These are phyloP conservation scores for Ormia ochracea DNA, from an alignment of 2,888 invertebrate genomes.

Conservation along the genomic window DNA sequence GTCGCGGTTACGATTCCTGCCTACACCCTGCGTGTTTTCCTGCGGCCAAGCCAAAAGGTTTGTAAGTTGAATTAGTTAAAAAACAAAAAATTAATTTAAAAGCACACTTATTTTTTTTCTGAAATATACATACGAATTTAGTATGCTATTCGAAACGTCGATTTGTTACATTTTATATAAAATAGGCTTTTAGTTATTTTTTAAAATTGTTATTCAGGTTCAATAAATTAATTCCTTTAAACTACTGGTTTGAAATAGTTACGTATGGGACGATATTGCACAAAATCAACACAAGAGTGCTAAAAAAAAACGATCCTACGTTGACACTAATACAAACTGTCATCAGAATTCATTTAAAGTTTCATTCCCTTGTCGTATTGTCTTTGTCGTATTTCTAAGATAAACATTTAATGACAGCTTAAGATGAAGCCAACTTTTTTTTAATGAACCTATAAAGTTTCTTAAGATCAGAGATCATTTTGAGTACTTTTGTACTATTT, in stretches of 20 bases:
- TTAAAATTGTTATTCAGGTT: background rate
- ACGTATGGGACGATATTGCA: slow-evolving; percentile 18
- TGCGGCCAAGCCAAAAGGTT: too few species aligned
- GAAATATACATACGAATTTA: too few species aligned
- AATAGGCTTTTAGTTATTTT: too few species aligned
- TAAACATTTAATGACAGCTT: slow-evolving; percentile 62
- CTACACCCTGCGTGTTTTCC: too few species aligned
- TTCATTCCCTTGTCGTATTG: slow-evolving; percentile 41
- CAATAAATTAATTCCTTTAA: slow-evolving; percentile 3
- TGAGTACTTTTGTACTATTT: slow-evolving; percentile 8
- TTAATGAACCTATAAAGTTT: background rate
- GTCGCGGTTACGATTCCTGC: too few species aligned
- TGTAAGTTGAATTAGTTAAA: too few species aligned
- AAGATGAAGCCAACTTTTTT: slow-evolving; percentile 44
- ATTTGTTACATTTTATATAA: too few species aligned
- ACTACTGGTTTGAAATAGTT: background rate
- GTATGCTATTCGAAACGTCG: too few species aligned
- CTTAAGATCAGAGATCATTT: slow-evolving; percentile 22
- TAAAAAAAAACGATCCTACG: slow-evolving; percentile 34
- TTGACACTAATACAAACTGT: slow-evolving; percentile 61
- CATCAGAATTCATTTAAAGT: slow-evolving; percentile 62
- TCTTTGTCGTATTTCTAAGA: slow-evolving; percentile 53
- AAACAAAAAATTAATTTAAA: too few species aligned
- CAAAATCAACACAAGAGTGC: background rate
- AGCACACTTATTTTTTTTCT: too few species aligned